phyloP scores from a whole-genome alignment of 2,797 vertebrate genomes.

The Buphagus erythrorhynchus region DNA sequence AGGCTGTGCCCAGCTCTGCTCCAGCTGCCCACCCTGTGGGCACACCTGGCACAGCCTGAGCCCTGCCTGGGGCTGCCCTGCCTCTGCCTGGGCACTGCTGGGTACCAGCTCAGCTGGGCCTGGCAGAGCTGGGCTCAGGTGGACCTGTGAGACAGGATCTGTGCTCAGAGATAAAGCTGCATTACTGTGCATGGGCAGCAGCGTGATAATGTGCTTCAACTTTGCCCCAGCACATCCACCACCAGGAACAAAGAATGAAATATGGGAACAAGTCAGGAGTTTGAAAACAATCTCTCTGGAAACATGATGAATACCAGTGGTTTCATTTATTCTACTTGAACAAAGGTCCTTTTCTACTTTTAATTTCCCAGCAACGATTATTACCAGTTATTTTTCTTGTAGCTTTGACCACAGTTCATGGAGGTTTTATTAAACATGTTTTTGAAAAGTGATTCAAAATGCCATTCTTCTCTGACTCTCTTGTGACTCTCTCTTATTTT shows the following conservation, averaged over 20 bases:
- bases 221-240: slow-evolving; percentile 29
- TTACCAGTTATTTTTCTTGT: slow-evolving; percentile 69
- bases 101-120: accelerated
- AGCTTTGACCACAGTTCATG: slow-evolving; percentile 52
- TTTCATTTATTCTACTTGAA: slow-evolving; percentile 61
- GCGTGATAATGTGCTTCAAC: not conserved
- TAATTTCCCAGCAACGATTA: slow-evolving; percentile 69
- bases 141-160: not conserved
- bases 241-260: slow-evolving; percentile 54
- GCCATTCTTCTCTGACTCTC: slow-evolving; percentile 32
- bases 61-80: not conserved
- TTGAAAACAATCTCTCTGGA: slow-evolving; percentile 66
- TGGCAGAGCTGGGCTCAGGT: not conserved
- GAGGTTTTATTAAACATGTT: slow-evolving; percentile 59
- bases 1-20: not conserved
- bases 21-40: not conserved
- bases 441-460: slow-evolving; percentile 62
- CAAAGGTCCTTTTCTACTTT: slow-evolving; percentile 69
- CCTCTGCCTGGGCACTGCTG: not conserved
- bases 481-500: not conserved
- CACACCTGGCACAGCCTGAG: not conserved
- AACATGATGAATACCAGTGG: slow-evolving; percentile 64
- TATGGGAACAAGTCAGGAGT: slow-evolving; percentile 52
- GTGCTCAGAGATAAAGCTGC: not conserved
- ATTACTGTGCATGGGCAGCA: not conserved